phyloP scores from a whole-genome alignment of 2,888 invertebrate genomes.

The Crematogaster levior region DNA sequence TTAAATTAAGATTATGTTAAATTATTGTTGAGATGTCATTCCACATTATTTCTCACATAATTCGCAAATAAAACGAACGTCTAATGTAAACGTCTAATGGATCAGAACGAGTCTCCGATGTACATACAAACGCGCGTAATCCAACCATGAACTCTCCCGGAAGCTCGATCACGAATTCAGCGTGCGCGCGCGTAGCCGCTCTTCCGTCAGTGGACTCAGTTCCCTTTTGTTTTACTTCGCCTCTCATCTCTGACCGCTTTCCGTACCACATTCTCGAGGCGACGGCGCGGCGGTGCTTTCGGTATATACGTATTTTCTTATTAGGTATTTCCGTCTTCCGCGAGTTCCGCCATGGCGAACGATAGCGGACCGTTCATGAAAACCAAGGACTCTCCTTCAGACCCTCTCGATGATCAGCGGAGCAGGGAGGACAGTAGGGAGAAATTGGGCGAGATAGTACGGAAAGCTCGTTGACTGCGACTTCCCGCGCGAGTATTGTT shows the following conservation, averaged over 20 bases:
- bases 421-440: neutral
- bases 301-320: conserved; percentile 65
- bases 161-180: conserved; percentile 54
- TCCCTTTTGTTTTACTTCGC: conserved; percentile 57
- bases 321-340: conserved; percentile 44
- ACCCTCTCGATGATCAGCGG: conserved; percentile 60
- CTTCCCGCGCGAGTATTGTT: conserved; percentile 72
- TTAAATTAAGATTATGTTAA: neutral
- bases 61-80: conserved; percentile 4
- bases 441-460: conserved; percentile 44
- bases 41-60: neutral
- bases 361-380: conserved; percentile 48
- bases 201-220: conserved; percentile 19
- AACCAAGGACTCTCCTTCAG: conserved; percentile 41
- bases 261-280: conserved; percentile 56
- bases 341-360: conserved; percentile 50
- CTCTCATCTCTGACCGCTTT: conserved; percentile 30
- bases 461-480: conserved; percentile 71
- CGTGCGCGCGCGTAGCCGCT: conserved; percentile 21
- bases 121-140: conserved; percentile 11
- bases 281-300: conserved; percentile 49
- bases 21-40: neutral
- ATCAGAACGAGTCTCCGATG: neutral
- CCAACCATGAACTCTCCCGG: conserved; percentile 20
- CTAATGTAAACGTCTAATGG: neutral